Base-by-base conservation (phyloP, 1,140 invertebrate species). In the Zaprionus lachaisei region DNA sequence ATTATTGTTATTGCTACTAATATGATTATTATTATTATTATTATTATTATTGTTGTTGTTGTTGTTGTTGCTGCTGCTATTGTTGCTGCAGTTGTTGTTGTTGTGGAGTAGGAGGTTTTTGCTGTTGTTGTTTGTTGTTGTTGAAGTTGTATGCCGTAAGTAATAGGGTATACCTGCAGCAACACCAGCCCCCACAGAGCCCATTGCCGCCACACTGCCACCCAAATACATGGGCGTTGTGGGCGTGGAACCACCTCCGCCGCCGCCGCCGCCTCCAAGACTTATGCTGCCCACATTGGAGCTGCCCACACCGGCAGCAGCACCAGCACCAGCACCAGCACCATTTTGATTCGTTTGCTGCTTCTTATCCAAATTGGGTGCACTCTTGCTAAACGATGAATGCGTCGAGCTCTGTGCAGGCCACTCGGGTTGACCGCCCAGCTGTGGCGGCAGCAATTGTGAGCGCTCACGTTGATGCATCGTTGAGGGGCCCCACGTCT, bases 401-500 rank as follows among this genome's bases (percentile, higher is more conserved):
- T 93, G 86, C 71, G 93, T 94, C n/a, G 92, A 92, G 22, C 64
- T 92, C 26, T 86, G 86, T 14, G 87, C 80, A 51, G 93, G 81
- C 83, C 93, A 93, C 58, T 93, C 83, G 26, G 93, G 73, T 86
- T 92, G 74, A 75, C 58, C 93, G 77, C 84, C 87, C 73, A 91
- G 69, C 11, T 94, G 93, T 67, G 94, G 93, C 55, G 94, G 94
- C 79, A 95, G 93, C 82, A 97, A 95, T 0, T 34, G 31, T 84
- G 96, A 96, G 73, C 97, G 95, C 92, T 98, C 97, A 69, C 97
- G 96, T 94, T 98, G 97, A 93, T 98, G 97, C 76, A 89, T 83
- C 38, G 97, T 98, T 80, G 97, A 98, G 74, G 98, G 98, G 76
- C 98, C 98, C 98, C 98, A 99, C 24, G 98, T 99, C 94, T 99